phyloP scores from a whole-genome alignment of 2,888 invertebrate genomes.

The Clivina fossor region DNA sequence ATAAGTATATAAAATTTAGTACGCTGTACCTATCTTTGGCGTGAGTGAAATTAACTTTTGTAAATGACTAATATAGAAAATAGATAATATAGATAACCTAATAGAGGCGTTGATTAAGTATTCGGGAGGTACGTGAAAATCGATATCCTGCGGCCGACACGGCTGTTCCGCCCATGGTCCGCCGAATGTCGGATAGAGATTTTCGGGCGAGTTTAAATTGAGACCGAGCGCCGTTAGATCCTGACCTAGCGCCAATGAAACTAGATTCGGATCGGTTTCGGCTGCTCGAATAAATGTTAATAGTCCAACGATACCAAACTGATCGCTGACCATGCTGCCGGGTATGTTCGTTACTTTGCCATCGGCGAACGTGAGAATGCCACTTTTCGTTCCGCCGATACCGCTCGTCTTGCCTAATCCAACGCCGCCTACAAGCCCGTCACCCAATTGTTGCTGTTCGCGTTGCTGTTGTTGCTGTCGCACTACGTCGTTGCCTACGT shows the following conservation, averaged over 20 bases:
- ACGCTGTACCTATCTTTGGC: too few species aligned
- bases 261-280: constrained; percentile 95
- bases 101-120: constrained; percentile 97
- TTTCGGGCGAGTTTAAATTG: constrained; percentile 97
- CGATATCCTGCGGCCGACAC: constrained; percentile 97
- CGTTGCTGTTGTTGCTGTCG: too few species aligned
- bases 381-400: constrained; percentile 49
- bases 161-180: constrained; percentile 99
- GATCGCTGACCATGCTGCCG: constrained; percentile 97
- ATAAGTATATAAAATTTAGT: too few species aligned
- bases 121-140: constrained; percentile 97
- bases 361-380: constrained; percentile 94
- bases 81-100: constrained; percentile 55
- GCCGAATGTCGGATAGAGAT: constrained; percentile 96
- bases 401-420: constrained; percentile 11
- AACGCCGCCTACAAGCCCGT: too few species aligned
- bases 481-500: constrained; percentile 52
- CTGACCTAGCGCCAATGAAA: constrained; percentile 94
- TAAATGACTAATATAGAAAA: too few species aligned
- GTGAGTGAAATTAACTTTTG: too few species aligned
- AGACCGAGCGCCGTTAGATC: constrained; percentile 97
- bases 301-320: constrained; percentile 98
- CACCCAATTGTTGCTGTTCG: too few species aligned
- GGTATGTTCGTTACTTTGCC: constrained; percentile 99
- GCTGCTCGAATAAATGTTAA: constrained; percentile 97